phyloP scores from a whole-genome alignment of 2,797 vertebrate genomes.

The Chrosomus eos region DNA sequence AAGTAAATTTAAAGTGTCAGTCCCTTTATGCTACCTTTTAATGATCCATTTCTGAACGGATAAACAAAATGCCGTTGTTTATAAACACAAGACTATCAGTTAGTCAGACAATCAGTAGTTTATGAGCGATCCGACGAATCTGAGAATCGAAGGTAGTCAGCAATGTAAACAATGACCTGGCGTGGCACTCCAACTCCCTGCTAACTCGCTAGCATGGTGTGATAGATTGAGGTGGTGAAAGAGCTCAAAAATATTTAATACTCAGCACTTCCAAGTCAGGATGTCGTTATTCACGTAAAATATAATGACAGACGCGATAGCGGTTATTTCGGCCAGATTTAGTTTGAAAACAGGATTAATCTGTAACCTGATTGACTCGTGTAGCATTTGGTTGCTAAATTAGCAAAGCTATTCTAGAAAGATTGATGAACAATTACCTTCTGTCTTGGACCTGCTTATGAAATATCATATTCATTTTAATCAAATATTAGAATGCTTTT shows the following conservation, averaged over 20 bases:
- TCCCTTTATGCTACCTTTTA: not conserved
- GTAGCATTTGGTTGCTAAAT: constrained; percentile 43
- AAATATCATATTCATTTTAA: not conserved
- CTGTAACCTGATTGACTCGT: not conserved
- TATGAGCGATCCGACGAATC: constrained; percentile 2
- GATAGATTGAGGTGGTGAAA: not conserved
- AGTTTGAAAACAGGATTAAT: not conserved
- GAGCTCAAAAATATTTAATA: not conserved
- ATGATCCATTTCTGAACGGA: not conserved
- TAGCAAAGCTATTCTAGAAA: constrained; percentile 32
- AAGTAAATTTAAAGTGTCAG: not conserved
- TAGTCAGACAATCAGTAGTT: not conserved
- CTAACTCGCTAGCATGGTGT: constrained; percentile 38
- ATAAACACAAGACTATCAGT: not conserved
- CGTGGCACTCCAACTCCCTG: constrained; percentile 67
- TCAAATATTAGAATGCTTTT: constrained; percentile 14
- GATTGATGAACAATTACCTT: constrained; percentile 17
- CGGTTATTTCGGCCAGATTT: not conserved
- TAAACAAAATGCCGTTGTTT: not conserved
- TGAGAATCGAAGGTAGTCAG: constrained; percentile 46
- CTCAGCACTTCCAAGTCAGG: too few species aligned
- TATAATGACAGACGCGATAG: not conserved
- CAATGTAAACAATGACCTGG: constrained; percentile 84
- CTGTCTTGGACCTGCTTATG: not conserved
- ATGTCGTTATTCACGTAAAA: not conserved